Base-by-base conservation (phyloP, 30 jellyfish, hydroid and myxozoan genomes). In the Cassiopea xamachana region DNA sequence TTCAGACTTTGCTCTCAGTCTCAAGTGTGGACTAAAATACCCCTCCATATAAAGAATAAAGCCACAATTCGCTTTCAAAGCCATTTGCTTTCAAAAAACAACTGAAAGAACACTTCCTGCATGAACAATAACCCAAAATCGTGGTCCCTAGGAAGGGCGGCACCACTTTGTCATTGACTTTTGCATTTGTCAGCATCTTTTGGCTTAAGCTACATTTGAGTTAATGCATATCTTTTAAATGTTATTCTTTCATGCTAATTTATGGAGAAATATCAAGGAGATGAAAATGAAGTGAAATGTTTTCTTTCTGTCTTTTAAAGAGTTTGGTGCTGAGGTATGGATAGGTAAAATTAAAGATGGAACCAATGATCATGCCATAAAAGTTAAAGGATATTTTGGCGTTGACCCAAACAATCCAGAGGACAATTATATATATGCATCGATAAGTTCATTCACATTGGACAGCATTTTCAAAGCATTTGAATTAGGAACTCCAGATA, bases 261-360 rank as follows among this genome's bases (percentile, higher is more conserved):
- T 55, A 55, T 55, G 64, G 10, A 55, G 12, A 55, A 55, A 55
- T 55, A 55, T 55, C 64, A 10, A 6, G 7, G 64, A 10, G 64
- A 6, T 55, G 64, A 55, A 55, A 10, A 55, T 6, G 64, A 55
- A 3, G 12, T 0, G 64, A 10, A 55, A 55, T 55, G 64, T 3
- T 55, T 55, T 55, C 12, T 6, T 55, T 10, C 64, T 55, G 64
- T 55, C 64, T 55, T 45, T n/a, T 74, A 48, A 61, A 92, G 98
- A 92, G 61, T 69, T 92, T 78, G 98, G 98, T 0, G 98, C 91
- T 6, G 96, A 80, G 59, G 86, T 92, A 12, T 92, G 96, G 96
- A 62, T 92, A 27, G 98, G 98, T 2, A 80, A 80, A 47, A 79
- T 86, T 8, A 84, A 72, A 48, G 94, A 86, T 14, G 91, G 89